Conservation (phyloP, 2,113 vertebrate species). For the Sialia sialis region DNA sequence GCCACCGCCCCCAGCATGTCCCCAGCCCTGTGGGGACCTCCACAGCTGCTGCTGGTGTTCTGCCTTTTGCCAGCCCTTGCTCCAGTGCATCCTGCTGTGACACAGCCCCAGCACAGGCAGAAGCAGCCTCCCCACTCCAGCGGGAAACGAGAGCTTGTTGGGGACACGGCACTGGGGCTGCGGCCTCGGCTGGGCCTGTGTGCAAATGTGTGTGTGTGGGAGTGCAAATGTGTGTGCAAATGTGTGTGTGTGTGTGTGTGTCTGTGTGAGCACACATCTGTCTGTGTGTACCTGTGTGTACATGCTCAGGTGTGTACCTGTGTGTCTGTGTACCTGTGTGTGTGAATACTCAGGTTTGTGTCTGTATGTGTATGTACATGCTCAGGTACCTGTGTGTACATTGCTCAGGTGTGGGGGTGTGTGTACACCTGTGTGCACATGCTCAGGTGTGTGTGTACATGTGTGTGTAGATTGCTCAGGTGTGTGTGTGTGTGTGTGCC, state of each 20-base stretch:
- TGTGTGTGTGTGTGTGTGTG: no score
- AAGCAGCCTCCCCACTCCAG: fast-evolving
- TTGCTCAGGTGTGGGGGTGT: no score
- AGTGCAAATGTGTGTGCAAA: background rate
- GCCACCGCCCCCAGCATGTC: background rate
- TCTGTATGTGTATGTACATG: no score
- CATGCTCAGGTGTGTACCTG: background rate
- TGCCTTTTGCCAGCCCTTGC: background rate
- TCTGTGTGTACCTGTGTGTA: background rate
- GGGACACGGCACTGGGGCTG: background rate
- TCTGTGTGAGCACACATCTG: no score
- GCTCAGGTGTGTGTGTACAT: no score
- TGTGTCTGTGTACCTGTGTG: background rate
- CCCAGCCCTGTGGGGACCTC: background rate
- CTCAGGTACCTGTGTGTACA: no score
- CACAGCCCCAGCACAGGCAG: background rate
- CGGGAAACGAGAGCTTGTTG: background rate
- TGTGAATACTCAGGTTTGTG: no score
- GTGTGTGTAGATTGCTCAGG: no score
- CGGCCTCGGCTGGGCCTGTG: background rate
- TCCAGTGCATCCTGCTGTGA: fast-evolving
- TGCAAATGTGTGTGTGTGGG: no score
- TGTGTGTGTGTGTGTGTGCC: no score
- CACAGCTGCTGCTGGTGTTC: fast-evolving
- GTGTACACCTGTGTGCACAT: no score